phyloP scores from a whole-genome alignment of 92 coral and sea anemone species.

The Diadumene lineata region DNA sequence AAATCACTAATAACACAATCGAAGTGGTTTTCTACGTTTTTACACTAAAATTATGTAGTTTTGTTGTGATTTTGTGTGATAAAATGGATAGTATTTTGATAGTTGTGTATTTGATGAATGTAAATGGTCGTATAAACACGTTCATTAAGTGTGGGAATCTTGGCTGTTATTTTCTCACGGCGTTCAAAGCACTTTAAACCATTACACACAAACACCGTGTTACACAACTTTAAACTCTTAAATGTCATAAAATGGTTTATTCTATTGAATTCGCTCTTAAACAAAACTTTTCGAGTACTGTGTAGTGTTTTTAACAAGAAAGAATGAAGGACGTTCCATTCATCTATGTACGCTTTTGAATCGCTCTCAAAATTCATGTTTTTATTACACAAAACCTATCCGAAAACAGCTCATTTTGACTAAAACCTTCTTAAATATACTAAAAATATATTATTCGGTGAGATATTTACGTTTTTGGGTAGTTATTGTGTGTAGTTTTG shows the following conservation, averaged over 20 bases:
- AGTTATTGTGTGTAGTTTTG: neutral
- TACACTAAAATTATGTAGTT: neutral
- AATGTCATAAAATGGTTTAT: constrained; percentile 18
- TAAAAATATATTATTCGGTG: neutral
- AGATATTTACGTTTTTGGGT: neutral
- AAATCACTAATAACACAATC: neutral
- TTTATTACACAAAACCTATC: neutral
- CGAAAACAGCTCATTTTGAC: neutral
- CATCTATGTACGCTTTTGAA: no score
- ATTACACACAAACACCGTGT: constrained; percentile 9
- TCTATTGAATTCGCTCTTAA: neutral
- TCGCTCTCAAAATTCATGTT: no score
- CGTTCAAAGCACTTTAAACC: constrained; percentile 19
- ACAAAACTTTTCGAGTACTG: neutral
- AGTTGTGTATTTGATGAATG: constrained; percentile 8
- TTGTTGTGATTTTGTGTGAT: neutral
- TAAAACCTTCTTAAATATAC: neutral
- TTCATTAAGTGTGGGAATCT: constrained; percentile 46
- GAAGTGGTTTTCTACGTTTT: neutral
- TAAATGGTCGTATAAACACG: constrained; percentile 27
- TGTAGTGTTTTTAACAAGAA: neutral
- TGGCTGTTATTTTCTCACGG: constrained; percentile 45
- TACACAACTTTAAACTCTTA: constrained; percentile 33
- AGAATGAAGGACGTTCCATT: neutral
- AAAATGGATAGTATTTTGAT: neutral